Conservation (phyloP, 2,888 invertebrate species). For the Plemyria rubiginata region DNA sequence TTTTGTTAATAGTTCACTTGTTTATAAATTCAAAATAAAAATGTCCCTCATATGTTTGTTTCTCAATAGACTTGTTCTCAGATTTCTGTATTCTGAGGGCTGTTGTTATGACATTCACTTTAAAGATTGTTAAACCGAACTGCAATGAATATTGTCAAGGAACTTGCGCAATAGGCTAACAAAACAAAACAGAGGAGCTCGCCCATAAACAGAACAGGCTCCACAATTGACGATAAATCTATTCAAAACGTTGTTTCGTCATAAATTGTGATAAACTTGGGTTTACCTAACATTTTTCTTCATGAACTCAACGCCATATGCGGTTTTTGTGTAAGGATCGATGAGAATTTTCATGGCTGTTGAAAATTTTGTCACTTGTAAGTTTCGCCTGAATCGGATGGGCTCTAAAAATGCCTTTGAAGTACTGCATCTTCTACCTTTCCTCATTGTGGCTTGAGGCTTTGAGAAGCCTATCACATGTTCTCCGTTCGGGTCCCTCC, state of each 20-base stretch:
- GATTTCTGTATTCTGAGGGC: no score
- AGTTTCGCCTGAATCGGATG: slow-evolving; percentile 86
- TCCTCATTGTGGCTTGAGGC: slow-evolving; percentile 88
- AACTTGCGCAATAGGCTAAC: slow-evolving; percentile 26
- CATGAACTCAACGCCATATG: slow-evolving; percentile 88
- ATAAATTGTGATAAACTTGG: slow-evolving; percentile 4
- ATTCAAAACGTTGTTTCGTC: not conserved
- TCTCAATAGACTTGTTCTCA: slow-evolving; percentile 8
- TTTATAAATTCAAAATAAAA: not conserved
- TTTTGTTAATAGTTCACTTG: not conserved
- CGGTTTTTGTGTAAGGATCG: slow-evolving; percentile 84
- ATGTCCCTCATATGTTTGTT: slow-evolving; percentile 9
- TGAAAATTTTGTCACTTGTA: slow-evolving; percentile 88
- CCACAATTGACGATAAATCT: slow-evolving; percentile 19
- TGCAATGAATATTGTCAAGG: slow-evolving; percentile 16
- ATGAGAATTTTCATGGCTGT: slow-evolving; percentile 89
- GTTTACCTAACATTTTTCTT: slow-evolving; percentile 83
- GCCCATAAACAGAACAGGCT: slow-evolving; percentile 19
- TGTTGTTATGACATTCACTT: slow-evolving; percentile 24
- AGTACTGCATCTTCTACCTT: slow-evolving; percentile 91
- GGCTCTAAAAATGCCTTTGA: slow-evolving; percentile 92
- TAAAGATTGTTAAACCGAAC: slow-evolving; percentile 19
- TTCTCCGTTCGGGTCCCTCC: slow-evolving; percentile 89
- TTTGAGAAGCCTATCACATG: slow-evolving; percentile 87
- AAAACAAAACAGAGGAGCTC: slow-evolving; percentile 27